phyloP scores from a whole-genome alignment of 2,888 invertebrate species.

The Xestia sexstrigata region DNA sequence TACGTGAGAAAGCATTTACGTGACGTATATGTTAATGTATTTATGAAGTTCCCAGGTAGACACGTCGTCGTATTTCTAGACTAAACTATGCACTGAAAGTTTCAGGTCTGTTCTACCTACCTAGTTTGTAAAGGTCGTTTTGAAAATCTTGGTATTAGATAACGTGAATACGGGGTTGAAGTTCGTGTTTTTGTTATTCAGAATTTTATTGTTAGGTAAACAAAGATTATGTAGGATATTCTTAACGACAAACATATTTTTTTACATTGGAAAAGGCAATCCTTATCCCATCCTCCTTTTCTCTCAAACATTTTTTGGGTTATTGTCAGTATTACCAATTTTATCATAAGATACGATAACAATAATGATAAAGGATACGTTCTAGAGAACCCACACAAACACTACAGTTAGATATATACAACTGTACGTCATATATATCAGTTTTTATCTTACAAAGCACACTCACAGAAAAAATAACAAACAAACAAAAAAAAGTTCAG shows the following conservation, averaged over 20 bases:
- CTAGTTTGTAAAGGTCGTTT: neutral
- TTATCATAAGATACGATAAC: neutral
- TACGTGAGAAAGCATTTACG: conserved; percentile 31
- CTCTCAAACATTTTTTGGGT: neutral
- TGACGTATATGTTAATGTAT: conserved; percentile 39
- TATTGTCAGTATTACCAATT: neutral
- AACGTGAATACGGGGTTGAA: neutral
- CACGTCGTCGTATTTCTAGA: conserved; percentile 2
- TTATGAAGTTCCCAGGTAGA: conserved; percentile 38
- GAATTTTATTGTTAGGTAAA: neutral
- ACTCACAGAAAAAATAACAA: neutral
- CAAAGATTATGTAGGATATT: neutral
- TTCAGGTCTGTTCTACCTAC: conserved; percentile 12
- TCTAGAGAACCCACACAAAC: neutral
- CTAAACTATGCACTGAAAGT: conserved; percentile 20
- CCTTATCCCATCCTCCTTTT: neutral
- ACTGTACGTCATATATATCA: neutral
- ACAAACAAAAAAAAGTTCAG: conserved; percentile 6
- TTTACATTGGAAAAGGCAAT: neutral
- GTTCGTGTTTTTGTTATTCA: neutral
- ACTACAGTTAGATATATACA: neutral
- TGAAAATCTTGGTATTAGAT: neutral
- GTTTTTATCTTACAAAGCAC: neutral
- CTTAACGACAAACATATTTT: neutral
- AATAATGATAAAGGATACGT: neutral